Evolutionary conservation across 2,113 vertebrate species (phyloP).

Genomic region (Leiothrix lutea): DNA sequence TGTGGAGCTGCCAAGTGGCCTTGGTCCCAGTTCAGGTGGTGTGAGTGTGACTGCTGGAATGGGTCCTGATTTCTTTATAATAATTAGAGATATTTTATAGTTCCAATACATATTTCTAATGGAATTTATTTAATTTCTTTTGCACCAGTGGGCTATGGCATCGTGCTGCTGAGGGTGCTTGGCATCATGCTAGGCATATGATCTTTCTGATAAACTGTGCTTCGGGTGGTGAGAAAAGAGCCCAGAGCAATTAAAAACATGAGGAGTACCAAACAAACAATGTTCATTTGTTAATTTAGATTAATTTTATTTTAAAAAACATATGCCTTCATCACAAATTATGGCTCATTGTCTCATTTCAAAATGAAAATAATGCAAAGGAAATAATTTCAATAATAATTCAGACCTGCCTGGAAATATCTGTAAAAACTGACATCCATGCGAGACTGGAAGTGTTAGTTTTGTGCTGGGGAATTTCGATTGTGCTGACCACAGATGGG

Average conservation of each 20-base stretch:
- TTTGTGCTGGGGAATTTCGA: not conserved
- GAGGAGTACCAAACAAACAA: not conserved
- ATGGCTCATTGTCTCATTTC: not conserved
- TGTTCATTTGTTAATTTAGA: not conserved
- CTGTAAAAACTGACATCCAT: not conserved
- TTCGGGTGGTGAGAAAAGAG: not conserved
- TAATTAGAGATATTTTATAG: not conserved
- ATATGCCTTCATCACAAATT: not conserved
- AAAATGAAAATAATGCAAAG: not conserved
- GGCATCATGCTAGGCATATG: not conserved
- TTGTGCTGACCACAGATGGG: not conserved
- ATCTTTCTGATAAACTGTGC: not conserved
- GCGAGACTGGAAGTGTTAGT: not conserved
- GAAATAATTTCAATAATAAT: not conserved
- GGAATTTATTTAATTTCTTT: not conserved
- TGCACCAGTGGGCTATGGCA: fast-evolving
- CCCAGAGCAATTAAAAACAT: not conserved
- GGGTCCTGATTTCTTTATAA: not conserved
- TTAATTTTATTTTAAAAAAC: not conserved
- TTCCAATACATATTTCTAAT: not conserved
- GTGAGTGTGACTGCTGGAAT: not conserved
- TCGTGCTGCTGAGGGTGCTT: fast-evolving
- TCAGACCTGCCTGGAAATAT: not conserved
- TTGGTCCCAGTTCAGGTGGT: not conserved
- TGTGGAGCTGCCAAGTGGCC: not conserved